Base-by-base conservation (phyloP, 64 coral and sea anemone genomes). In the Dendronephthya gigantea region DNA sequence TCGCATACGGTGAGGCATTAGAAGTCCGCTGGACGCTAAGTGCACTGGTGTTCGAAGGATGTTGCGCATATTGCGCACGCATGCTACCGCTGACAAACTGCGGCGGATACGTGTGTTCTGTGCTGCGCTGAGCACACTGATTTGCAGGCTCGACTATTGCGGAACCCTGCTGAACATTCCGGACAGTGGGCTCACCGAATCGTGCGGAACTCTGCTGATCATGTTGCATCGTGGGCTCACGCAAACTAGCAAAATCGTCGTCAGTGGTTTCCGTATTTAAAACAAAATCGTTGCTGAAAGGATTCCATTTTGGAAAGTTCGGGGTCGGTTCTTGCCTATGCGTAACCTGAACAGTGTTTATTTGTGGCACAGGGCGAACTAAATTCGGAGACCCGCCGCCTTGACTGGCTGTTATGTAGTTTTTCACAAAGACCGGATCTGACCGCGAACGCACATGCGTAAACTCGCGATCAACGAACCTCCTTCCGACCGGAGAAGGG, bases 291-390 rank as follows among this genome's bases (percentile, higher is more conserved):
- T 39, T 79, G 32, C 72, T 79, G 36, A 79, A 79, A 12, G 72
- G 72, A 79, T 79, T 79, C 72, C 72, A 79, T 79, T 79, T 79
- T 79, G 72, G 72, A 79, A 79, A 79, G 32, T 34, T 79, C 8
- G 55, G 72, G 0, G 15, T 33, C 16, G 72, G 6, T 66, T 22
- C 58, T 66, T 30, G 29, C 19, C 58, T 22, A 30, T 17, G 22
- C 2, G 19, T 66, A 8, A 30, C 37, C 72, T 39, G 35, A 31
- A 30, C 1, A 31, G 69, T 7, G 16, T 37, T 15, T 30, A 31
- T 27, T 13, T 76, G 32, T 10, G 19, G 72, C 16, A 12, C 36
- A 36, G 72, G 32, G n/a, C 22, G 25, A 29, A 79, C 32, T 16
- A 34, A 0, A 8, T 79, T 29, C 22, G 16, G 72, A 12, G 30